Percentiles rank a stretch among this genome's conserved stretches.
These are phyloP conservation scores for Hirundichthys speculiger DNA, from an alignment of 2,113 vertebrate genomes.

Conservation along the genomic window DNA sequence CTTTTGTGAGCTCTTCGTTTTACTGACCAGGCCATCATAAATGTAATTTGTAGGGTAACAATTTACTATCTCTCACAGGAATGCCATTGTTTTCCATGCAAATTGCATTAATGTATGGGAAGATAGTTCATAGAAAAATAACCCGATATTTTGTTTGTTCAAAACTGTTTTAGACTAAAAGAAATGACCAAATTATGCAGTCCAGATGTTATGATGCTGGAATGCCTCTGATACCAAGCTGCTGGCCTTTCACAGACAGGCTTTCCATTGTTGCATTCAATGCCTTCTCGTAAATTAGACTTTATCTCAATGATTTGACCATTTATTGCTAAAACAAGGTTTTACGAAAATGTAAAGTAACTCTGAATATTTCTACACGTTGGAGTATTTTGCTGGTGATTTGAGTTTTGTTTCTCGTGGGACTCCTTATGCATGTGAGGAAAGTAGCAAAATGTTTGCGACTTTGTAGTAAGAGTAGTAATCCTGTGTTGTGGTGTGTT, in stretches of 20 bases:
- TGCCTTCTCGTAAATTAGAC: background rate
- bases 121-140: background rate
- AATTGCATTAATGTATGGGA: background rate
- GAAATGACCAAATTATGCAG: background rate
- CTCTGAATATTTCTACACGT: background rate
- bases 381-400: background rate
- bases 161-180: background rate
- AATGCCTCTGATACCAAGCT: slow-evolving; percentile 27
- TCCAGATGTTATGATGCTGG: slow-evolving; percentile 41
- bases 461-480: no score
- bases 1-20: slow-evolving; percentile 49
- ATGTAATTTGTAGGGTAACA: slow-evolving; percentile 52
- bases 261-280: slow-evolving; percentile 28
- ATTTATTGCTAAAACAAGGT: background rate
- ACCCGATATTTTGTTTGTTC: background rate
- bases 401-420: background rate
- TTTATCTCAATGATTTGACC: accelerated
- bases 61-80: slow-evolving; percentile 51
- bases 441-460: no score
- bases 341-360: no score
- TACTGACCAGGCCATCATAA: slow-evolving; percentile 60
- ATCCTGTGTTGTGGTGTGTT: no score
- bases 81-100: slow-evolving; percentile 17
- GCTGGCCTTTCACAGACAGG: slow-evolving; percentile 51
- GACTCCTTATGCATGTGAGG: no score